Evolutionary conservation across 2,888 invertebrate species (phyloP).

Genomic region (Cabera pusaria): DNA sequence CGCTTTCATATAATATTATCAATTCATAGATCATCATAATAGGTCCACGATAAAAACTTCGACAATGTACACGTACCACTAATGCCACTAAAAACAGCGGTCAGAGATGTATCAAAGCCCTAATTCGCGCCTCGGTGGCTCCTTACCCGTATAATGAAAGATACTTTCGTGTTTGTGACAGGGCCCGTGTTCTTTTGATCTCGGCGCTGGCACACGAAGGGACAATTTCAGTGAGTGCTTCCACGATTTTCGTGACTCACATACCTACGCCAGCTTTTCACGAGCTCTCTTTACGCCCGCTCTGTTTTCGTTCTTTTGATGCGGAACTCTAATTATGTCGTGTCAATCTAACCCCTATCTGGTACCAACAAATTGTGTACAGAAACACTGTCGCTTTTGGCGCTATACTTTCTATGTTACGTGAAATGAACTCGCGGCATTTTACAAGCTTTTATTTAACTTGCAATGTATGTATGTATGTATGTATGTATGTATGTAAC

Average conservation of each 20-base stretch:
- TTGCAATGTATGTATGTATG: too few relatives aligned
- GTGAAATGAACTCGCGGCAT: neutral
- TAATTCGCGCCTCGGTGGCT: conserved; percentile 16
- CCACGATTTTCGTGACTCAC: conserved; percentile 27
- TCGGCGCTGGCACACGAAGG: conserved; percentile 33
- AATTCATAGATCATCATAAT: too few relatives aligned
- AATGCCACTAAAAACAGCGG: conserved; percentile 8
- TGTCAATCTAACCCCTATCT: conserved; percentile 10
- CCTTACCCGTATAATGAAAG: conserved; percentile 20
- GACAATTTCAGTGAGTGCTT: conserved; percentile 44
- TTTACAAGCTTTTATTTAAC: too few relatives aligned
- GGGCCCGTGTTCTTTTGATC: conserved; percentile 38
- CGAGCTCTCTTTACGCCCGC: conserved; percentile 15
- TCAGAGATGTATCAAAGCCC: conserved; percentile 17
- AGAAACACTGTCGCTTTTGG: neutral
- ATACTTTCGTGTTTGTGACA: conserved; percentile 30
- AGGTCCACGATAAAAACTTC: too few relatives aligned
- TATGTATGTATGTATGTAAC: too few relatives aligned
- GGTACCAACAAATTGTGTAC: conserved; percentile 2
- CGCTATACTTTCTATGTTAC: neutral
- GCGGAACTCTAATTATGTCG: conserved; percentile 26
- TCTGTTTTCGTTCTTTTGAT: conserved; percentile 21
- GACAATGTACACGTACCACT: too few relatives aligned
- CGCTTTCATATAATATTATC: too few relatives aligned
- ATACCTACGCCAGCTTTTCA: conserved; percentile 23